Evolutionary conservation across 2,797 vertebrate species (phyloP).

Genomic region (Clamator glandarius): DNA sequence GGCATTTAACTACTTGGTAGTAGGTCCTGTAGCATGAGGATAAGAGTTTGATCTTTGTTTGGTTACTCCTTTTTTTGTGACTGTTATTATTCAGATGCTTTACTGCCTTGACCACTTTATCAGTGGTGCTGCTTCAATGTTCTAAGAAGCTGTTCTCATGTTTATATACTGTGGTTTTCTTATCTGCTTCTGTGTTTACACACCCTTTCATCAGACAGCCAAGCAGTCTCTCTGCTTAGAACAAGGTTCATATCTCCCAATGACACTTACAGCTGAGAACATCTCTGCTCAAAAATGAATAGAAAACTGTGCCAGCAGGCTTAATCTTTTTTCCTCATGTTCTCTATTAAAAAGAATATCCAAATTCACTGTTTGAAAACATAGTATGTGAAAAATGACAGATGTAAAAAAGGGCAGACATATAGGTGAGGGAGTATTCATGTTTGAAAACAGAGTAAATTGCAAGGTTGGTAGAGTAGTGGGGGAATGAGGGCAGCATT

Average conservation of each 20-base stretch:
- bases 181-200: conserved; percentile 38
- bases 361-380: not conserved
- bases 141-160: not conserved
- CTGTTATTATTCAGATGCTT: conserved; percentile 14
- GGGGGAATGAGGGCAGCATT: not conserved
- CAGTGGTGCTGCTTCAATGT: not conserved
- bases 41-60: not conserved
- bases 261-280: not conserved
- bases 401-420: not conserved
- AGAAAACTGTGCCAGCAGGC: not conserved
- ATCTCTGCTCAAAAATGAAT: not conserved
- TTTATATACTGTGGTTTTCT: conserved; percentile 31
- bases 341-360: not conserved
- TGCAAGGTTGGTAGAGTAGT: accelerated
- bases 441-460: not conserved
- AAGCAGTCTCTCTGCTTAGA: not conserved
- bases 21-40: not conserved
- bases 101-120: not conserved
- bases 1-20: not conserved
- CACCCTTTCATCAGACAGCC: not conserved
- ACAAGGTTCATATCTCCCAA: not conserved
- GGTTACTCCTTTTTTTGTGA: not conserved
- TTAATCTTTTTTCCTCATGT: not conserved
- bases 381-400: not conserved
- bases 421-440: not conserved